These are phyloP conservation scores for Lasioglossum figueresi DNA, from an alignment of 2,888 invertebrate species.

Conservation along the genomic window DNA sequence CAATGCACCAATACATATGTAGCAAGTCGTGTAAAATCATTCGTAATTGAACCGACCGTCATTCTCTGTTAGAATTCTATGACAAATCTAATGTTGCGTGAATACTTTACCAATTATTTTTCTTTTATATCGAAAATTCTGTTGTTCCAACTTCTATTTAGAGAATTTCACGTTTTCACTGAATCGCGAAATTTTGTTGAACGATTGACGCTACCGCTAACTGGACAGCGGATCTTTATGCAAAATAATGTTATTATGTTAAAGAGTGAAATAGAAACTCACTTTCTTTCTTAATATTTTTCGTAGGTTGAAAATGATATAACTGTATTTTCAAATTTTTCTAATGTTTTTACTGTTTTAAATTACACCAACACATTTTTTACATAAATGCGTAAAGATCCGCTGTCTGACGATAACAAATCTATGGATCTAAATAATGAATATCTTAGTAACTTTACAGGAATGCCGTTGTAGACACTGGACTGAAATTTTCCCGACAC, in stretches of 20 bases:
- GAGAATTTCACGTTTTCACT: background rate
- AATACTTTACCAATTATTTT: background rate
- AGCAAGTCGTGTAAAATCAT: background rate
- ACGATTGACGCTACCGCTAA: background rate
- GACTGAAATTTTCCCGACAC: slow-evolving; percentile 4
- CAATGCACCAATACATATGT: background rate
- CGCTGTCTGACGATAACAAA: background rate
- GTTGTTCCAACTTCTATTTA: background rate
- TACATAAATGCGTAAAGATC: too few species aligned
- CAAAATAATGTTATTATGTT: too few species aligned
- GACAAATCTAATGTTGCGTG: background rate
- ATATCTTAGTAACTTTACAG: slow-evolving; percentile 14
- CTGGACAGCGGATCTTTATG: too few species aligned
- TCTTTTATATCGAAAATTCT: background rate
- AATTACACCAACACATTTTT: too few species aligned
- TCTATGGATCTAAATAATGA: background rate
- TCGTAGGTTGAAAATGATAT: too few species aligned
- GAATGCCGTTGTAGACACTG: slow-evolving; percentile 1
- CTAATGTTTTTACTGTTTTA: too few species aligned
- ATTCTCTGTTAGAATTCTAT: background rate
- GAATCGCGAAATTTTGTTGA: background rate
- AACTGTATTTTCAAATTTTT: too few species aligned
- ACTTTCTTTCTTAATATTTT: too few species aligned
- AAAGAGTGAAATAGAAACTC: too few species aligned
- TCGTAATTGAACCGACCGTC: background rate